Conservation (phyloP, 2,113 vertebrate species). For the Gallinago paraguaiae region DNA sequence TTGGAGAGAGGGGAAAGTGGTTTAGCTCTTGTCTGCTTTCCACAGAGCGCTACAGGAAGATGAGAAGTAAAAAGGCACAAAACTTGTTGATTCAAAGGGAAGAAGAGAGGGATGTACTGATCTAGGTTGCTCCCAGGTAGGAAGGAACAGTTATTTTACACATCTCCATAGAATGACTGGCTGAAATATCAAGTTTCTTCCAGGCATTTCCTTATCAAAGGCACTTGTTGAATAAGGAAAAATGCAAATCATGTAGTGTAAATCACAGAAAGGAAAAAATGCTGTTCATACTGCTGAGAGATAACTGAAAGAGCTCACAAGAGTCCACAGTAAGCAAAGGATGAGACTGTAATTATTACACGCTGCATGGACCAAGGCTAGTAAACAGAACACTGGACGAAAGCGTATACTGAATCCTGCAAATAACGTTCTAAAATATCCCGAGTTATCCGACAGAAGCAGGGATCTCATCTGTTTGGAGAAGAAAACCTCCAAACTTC, state of each 20-base stretch:
- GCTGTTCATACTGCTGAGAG: not conserved
- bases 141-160: not conserved
- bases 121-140: not conserved
- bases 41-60: not conserved
- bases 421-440: not conserved
- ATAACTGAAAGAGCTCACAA: not conserved
- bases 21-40: not conserved
- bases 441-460: not conserved
- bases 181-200: not conserved
- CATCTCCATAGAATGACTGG: not conserved
- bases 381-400: not conserved
- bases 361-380: fast-evolving
- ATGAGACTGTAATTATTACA: not conserved
- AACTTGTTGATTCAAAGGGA: not conserved
- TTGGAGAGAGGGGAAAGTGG: not conserved
- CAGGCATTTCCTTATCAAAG: not conserved
- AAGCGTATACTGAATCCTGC: not conserved
- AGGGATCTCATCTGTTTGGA: not conserved
- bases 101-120: not conserved
- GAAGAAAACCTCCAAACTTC: not conserved
- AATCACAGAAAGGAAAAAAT: not conserved
- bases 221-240: not conserved
- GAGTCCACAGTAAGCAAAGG: not conserved
- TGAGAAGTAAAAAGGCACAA: not conserved
- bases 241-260: not conserved